These are phyloP conservation scores for Poeciliopsis occidentalis DNA, from an alignment of 2,113 vertebrate genomes.

Conservation along the genomic window DNA sequence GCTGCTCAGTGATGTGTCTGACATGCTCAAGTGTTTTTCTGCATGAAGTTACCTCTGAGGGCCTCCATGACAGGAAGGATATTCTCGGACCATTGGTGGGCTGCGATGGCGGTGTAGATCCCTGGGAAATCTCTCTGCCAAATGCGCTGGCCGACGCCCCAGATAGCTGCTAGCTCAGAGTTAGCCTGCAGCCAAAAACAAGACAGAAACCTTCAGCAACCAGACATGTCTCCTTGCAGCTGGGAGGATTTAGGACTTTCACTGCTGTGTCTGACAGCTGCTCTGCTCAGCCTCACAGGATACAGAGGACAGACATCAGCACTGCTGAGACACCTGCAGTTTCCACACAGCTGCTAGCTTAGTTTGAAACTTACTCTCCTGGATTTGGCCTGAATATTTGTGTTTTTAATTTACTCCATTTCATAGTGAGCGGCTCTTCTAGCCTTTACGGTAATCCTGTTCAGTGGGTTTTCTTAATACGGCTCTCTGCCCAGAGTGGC, in stretches of 20 bases:
- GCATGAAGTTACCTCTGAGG: constrained; percentile 85
- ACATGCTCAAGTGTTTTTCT: background rate
- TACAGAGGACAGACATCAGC: background rate
- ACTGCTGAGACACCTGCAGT: no score
- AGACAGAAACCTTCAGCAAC: constrained; percentile 5
- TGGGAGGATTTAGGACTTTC: background rate
- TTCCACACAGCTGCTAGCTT: no score
- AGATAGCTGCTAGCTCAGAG: constrained; percentile 89
- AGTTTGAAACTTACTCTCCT: no score
- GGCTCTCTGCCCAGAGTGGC: no score
- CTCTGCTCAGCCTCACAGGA: background rate
- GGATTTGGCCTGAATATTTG: no score
- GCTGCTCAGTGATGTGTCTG: no score
- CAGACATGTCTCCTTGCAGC: background rate
- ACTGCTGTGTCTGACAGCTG: background rate
- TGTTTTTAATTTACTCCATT: no score
- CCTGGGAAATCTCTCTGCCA: constrained; percentile 98
- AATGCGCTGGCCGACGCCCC: constrained; percentile 94
- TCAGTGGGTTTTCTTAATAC: no score
- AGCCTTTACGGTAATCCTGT: no score
- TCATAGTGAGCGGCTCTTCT: no score
- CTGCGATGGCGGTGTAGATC: constrained; percentile 88
- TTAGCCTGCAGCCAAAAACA: constrained; percentile 83
- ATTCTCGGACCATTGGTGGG: constrained; percentile 91
- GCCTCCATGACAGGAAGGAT: constrained; percentile 95